Evolutionary conservation across 2,113 vertebrate species (phyloP).

Genomic region (Trematocara variabile): DNA sequence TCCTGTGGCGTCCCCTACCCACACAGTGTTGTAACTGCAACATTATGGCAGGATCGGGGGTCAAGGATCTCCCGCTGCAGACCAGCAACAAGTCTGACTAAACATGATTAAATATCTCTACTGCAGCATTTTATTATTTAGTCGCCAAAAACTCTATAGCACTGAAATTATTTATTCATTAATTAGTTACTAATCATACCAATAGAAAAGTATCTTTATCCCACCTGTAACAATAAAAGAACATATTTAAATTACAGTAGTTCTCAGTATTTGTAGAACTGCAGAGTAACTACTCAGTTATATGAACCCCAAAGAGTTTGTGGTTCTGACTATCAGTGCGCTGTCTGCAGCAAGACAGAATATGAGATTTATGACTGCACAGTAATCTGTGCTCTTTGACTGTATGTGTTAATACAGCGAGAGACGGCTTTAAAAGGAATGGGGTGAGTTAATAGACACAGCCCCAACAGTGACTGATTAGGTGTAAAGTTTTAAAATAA

Average conservation of each 20-base stretch:
- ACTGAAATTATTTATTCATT: neutral
- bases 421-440: neutral
- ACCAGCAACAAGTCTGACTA: neutral
- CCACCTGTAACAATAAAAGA: neutral
- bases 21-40: slow-evolving; percentile 45
- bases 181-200: neutral
- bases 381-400: neutral
- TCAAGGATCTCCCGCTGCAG: neutral
- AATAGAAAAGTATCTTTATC: neutral
- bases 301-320: neutral
- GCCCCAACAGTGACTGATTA: neutral
- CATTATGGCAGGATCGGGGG: neutral
- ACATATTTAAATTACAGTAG: neutral
- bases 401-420: neutral
- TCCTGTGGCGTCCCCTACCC: slow-evolving; percentile 68
- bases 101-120: neutral
- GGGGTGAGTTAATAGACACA: neutral
- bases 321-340: neutral
- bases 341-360: neutral
- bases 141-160: neutral
- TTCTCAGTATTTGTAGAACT: neutral
- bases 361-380: neutral
- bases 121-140: neutral
- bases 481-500: neutral
- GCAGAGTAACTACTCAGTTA: neutral